phyloP scores from a whole-genome alignment of 1,140 invertebrate species.

The Anastrepha ludens region DNA sequence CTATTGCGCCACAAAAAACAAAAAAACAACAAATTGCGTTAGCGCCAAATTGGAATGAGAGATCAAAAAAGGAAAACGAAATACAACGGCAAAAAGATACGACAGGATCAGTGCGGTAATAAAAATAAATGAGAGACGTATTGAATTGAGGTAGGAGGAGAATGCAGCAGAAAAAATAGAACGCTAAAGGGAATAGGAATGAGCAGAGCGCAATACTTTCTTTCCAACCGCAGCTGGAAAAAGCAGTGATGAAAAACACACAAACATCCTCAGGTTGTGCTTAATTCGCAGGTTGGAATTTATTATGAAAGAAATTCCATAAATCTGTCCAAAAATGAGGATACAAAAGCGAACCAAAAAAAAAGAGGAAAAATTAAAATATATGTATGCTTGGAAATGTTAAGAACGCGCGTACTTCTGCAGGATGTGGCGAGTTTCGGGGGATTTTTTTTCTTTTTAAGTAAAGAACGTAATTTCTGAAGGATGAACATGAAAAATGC shows the following conservation, averaged over 20 bases:
- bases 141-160: background rate
- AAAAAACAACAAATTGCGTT: background rate
- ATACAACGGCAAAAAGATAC: background rate
- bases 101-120: conserved; percentile 33
- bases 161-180: background rate
- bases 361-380: background rate
- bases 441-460: background rate
- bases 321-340: conserved; percentile 40
- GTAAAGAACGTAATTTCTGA: too few relatives aligned
- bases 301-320: conserved; percentile 55
- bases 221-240: background rate
- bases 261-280: background rate
- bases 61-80: background rate
- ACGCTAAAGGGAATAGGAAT: background rate
- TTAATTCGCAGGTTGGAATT: conserved; percentile 51
- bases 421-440: background rate
- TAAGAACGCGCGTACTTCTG: background rate
- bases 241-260: background rate
- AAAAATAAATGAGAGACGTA: conserved; percentile 36
- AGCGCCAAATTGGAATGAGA: background rate
- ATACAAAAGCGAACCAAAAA: background rate
- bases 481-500: too few relatives aligned
- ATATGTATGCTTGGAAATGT: too few relatives aligned
- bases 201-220: background rate
- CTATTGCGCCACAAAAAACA: background rate